Percentiles rank a stretch among this genome's conserved stretches.
Conservation (phyloP, 1,140 invertebrate genomes). For the Acromyrmex charruanus region DNA sequence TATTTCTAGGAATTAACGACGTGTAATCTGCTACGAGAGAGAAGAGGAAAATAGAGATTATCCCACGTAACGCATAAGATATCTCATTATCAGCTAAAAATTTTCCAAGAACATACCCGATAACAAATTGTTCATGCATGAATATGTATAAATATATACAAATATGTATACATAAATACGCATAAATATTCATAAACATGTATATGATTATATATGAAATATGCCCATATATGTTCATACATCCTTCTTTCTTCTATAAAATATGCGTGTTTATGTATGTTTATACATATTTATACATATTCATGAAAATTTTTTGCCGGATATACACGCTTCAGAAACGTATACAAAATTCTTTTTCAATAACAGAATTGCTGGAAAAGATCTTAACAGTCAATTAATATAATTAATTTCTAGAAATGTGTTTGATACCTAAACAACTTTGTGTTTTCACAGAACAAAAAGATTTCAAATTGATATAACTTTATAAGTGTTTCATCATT, state of each 20-base stretch:
- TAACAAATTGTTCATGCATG: no score
- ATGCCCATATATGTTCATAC: no score
- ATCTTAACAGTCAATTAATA: background rate
- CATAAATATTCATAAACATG: no score
- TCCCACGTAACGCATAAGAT: background rate
- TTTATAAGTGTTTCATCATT: background rate
- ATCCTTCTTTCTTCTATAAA: no score
- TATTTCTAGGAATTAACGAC: background rate
- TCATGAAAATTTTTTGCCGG: no score
- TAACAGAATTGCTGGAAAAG: background rate
- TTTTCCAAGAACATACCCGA: background rate
- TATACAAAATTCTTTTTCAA: background rate
- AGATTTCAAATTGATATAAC: background rate
- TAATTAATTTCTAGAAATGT: background rate
- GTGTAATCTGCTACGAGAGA: background rate
- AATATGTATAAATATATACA: no score
- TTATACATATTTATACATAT: no score
- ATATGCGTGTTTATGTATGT: no score
- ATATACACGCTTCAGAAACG: background rate
- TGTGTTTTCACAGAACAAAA: background rate
- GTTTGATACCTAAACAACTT: background rate
- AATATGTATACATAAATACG: no score
- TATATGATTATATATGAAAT: no score
- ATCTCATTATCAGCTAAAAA: background rate
- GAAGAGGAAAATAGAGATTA: conserved; percentile 10